Percentiles rank a stretch among this genome's conserved stretches.
phyloP scores from a whole-genome alignment of 1,140 invertebrate genomes.

The Bombus fervidus region DNA sequence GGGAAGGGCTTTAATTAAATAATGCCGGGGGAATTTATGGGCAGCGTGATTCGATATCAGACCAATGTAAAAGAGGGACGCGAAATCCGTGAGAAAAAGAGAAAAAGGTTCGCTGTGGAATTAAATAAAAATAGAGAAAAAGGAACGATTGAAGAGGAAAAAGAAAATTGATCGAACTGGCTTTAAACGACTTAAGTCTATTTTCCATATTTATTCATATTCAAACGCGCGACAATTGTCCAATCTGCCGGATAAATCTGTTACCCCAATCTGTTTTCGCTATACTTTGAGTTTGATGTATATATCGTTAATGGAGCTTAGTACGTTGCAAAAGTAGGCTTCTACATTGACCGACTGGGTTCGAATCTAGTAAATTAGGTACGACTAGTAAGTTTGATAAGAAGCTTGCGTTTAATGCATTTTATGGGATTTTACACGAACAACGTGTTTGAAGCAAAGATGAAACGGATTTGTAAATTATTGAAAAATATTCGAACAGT shows the following conservation, averaged over 20 bases:
- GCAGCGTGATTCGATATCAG: conserved; percentile 2
- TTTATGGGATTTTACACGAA: too few relatives aligned
- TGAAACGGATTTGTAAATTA: background rate
- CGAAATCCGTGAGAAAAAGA: too few relatives aligned
- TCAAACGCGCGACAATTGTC: conserved; percentile 10
- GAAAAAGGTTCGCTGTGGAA: background rate
- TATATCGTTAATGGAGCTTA: too few relatives aligned
- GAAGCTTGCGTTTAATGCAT: too few relatives aligned
- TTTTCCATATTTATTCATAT: conserved; percentile 24
- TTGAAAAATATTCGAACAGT: background rate
- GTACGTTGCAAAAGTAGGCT: too few relatives aligned
- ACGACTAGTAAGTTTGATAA: background rate
- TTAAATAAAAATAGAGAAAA: background rate
- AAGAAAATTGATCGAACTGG: background rate
- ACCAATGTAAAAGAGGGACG: background rate
- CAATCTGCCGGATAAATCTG: conserved; percentile 9
- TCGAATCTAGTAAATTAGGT: background rate
- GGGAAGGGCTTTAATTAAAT: background rate
- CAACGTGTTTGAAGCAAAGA: background rate
- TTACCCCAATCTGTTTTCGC: background rate
- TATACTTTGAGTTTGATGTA: background rate
- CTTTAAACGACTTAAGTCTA: conserved; percentile 18
- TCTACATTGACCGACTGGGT: too few relatives aligned
- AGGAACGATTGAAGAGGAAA: too few relatives aligned
- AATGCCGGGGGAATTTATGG: background rate